Conservation (phyloP, 2,797 vertebrate genomes). For the Hyperoplus lanceolatus region DNA sequence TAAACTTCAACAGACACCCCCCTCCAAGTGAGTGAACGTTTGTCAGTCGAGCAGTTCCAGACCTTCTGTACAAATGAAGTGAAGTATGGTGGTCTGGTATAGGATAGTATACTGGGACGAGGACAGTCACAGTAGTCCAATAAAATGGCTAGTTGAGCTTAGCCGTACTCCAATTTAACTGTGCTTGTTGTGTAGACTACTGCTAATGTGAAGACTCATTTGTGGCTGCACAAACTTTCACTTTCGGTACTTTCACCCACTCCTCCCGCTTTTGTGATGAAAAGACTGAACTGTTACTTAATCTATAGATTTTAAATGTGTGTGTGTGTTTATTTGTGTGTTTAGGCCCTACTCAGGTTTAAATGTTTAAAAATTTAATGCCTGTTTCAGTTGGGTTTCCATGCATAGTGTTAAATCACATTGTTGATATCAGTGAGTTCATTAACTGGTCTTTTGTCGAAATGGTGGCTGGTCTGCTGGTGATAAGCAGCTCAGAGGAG, state of each 20-base stretch:
- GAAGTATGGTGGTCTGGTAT: too few species aligned
- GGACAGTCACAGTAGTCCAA: too few species aligned
- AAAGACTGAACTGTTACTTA: background rate
- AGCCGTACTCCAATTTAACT: too few species aligned
- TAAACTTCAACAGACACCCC: too few species aligned
- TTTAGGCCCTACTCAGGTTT: too few species aligned
- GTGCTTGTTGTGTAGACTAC: too few species aligned
- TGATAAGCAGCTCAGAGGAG: slow-evolving; percentile 34
- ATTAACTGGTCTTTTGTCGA: slow-evolving; percentile 1
- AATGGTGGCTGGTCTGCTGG: slow-evolving; percentile 1
- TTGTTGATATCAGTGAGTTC: slow-evolving; percentile 1
- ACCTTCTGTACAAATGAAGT: too few species aligned
- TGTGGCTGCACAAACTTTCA: background rate
- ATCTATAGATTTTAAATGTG: background rate
- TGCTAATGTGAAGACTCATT: background rate
- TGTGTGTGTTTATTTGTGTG: background rate
- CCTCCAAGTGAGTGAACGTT: too few species aligned
- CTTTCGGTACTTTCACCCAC: background rate
- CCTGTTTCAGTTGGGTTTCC: background rate
- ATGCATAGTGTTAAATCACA: background rate
- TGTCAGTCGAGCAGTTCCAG: too few species aligned
- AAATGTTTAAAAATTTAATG: background rate
- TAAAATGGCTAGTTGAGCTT: too few species aligned
- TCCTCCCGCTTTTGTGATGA: background rate
- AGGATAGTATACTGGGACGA: too few species aligned